These are phyloP conservation scores for Herpetotheres cachinnans DNA, from an alignment of 2,113 vertebrate species.

Conservation along the genomic window DNA sequence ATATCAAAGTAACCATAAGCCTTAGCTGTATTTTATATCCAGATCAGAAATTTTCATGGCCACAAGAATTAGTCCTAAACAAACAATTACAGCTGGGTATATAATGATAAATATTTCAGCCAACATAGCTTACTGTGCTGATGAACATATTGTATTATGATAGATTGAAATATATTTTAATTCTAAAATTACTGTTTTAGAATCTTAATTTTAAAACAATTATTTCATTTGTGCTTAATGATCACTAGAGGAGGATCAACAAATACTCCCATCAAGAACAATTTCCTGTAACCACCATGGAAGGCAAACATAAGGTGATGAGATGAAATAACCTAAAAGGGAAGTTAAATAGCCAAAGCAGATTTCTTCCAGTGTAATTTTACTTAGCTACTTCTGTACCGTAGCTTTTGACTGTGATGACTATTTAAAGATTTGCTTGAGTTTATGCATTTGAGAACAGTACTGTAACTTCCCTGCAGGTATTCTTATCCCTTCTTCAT, in stretches of 20 bases:
- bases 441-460: background rate
- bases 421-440: background rate
- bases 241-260: background rate
- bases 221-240: background rate
- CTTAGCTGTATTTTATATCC: background rate
- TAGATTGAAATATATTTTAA: background rate
- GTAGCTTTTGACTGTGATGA: background rate
- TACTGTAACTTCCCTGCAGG: background rate
- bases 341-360: background rate
- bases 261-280: background rate
- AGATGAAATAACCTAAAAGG: background rate
- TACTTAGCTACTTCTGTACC: background rate
- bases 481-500: background rate
- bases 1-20: background rate
- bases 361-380: background rate
- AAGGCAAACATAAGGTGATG: background rate
- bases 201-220: background rate
- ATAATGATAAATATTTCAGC: background rate
- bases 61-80: background rate
- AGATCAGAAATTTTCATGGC: background rate
- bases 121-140: background rate
- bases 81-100: background rate
- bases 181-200: background rate
- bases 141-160: background rate
- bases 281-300: background rate